These are phyloP conservation scores for Thysanoteuthis rhombus DNA, from an alignment of 2,888 invertebrate genomes.

Conservation along the genomic window DNA sequence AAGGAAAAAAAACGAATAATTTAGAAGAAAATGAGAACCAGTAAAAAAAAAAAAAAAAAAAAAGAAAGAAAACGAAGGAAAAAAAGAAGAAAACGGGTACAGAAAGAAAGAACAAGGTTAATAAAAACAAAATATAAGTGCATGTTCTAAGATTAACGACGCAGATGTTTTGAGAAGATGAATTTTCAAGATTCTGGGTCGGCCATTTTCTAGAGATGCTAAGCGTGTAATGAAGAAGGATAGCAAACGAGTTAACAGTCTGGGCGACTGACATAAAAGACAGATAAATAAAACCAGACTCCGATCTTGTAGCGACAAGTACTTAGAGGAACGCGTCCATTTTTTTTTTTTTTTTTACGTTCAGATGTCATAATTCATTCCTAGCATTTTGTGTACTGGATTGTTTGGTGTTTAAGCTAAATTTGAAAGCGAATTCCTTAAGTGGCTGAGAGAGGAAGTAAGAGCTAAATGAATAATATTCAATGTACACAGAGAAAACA, in stretches of 20 bases:
- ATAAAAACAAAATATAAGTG: background rate
- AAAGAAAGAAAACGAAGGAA: background rate
- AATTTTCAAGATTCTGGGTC: background rate
- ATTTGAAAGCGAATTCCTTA: background rate
- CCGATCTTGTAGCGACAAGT: background rate
- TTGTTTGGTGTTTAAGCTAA: background rate
- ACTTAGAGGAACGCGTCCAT: background rate
- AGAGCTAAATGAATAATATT: background rate
- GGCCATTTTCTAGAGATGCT: background rate
- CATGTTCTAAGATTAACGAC: background rate
- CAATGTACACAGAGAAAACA: background rate
- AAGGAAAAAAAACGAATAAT: background rate
- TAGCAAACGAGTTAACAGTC: background rate
- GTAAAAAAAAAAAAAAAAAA: background rate
- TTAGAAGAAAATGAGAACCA: background rate
- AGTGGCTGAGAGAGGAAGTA: background rate
- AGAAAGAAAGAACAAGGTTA: background rate
- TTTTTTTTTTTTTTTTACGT: background rate
- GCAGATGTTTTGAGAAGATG: background rate
- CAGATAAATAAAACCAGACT: background rate
- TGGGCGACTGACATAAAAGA: background rate
- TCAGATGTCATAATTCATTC: background rate
- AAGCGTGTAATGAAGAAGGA: background rate
- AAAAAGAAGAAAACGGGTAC: background rate
- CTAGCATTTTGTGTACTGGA: background rate